Base-by-base conservation (phyloP, 2,113 vertebrate species). In the Illadopsis cleaveri region DNA sequence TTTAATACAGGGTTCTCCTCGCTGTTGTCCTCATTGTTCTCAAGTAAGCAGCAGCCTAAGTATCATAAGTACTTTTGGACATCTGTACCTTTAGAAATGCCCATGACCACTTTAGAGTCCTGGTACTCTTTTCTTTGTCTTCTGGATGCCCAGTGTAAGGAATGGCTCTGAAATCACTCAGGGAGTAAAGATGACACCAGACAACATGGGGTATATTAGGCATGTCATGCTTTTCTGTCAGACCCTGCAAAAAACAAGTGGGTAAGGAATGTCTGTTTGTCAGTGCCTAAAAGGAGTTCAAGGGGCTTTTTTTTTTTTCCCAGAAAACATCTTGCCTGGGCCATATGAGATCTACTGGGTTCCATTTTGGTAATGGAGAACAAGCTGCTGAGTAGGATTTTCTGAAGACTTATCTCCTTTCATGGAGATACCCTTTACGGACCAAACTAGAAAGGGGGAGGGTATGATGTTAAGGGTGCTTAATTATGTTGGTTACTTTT, bases 241-340 rank as follows among this genome's bases (percentile, higher is more conserved):
- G 19, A 64, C 13, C 24, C n/a, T 23, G 22, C 22, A 69, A 56
- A 47, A 73, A 79, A 15, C 24, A 15, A 9, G 5, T 14, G 5
- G 21, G 19, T 18, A 57, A 58, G 21, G 28, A 37, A 42, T 31
- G 23, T 40, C 47, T 71, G 4, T 28, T 79, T 83, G 20, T 69
- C 33, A 42, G 19, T 25, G 28, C 72, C 15, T 64, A 30, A 35
- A 51, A 68, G 15, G 45, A 58, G 9, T 57, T 48, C 31, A 57
- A 45, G 11, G 24, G 28, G 1, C 9, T 3, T 7, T 6, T 27
- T 56, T 51, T 58, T n/a, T 23, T 57, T 14, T n/a, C 3, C 0
- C 12, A 61, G 47, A 17, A 61, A 69, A 20, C 10, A 28, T 48
- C 42, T 16, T 73, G 14, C 40, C 17, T 37, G 25, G n/a, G 31